These are phyloP conservation scores for Upupa epops DNA, from an alignment of 2,113 vertebrate species.

Conservation along the genomic window DNA sequence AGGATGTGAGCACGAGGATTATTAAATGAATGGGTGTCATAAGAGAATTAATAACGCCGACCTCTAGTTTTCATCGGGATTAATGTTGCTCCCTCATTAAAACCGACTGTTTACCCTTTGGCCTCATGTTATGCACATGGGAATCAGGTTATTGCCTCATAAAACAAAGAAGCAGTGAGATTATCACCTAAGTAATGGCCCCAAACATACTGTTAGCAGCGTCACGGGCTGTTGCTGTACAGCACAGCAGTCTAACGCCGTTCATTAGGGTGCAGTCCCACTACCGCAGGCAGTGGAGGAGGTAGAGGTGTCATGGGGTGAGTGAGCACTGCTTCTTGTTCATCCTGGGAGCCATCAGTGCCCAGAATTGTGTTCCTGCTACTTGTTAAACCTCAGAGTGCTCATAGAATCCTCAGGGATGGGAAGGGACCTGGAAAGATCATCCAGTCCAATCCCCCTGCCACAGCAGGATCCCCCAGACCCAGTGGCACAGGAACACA, in stretches of 20 bases:
- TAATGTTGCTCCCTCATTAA: slow-evolving; percentile 63
- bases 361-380: not conserved
- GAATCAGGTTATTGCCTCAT: slow-evolving; percentile 68
- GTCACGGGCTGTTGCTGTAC: not conserved
- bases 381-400: not conserved
- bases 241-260: not conserved
- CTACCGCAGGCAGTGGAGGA: not conserved
- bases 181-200: slow-evolving; percentile 53
- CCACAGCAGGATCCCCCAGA: no score
- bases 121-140: slow-evolving; percentile 53
- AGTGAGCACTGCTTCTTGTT: not conserved
- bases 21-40: slow-evolving; percentile 60
- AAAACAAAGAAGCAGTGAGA: slow-evolving; percentile 60
- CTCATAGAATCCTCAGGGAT: no score
- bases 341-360: not conserved
- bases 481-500: no score
- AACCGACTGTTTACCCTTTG: slow-evolving; percentile 66
- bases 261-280: not conserved
- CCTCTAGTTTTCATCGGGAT: slow-evolving; percentile 64
- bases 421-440: no score
- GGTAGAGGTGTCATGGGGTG: not conserved
- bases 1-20: slow-evolving; percentile 33
- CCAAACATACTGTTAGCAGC: slow-evolving; percentile 30
- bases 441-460: no score
- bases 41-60: slow-evolving; percentile 63